Evolutionary conservation across 2,888 invertebrate species (phyloP).

Genomic region (Stratiomys singularior): DNA sequence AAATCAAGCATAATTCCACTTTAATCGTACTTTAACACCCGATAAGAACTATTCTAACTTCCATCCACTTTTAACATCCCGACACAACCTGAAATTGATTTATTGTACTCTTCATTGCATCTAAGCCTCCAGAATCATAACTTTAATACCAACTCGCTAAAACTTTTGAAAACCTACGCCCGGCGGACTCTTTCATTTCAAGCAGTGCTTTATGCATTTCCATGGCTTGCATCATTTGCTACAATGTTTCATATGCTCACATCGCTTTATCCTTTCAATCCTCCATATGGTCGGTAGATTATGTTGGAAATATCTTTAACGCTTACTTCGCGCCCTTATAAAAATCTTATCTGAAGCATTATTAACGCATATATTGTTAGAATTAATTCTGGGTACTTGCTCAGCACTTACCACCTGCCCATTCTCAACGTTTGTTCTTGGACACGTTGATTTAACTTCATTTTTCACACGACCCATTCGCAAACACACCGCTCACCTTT

Average conservation of each 20-base stretch:
- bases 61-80: too few relatives aligned
- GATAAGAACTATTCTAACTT: too few relatives aligned
- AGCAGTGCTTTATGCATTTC: neutral
- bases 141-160: neutral
- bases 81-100: conserved; percentile 9
- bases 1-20: too few relatives aligned
- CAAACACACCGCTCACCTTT: neutral
- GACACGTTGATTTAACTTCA: neutral
- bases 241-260: neutral
- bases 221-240: neutral
- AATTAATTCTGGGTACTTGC: neutral
- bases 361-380: neutral
- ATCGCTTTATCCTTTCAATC: neutral
- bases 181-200: neutral
- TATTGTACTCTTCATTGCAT: neutral
- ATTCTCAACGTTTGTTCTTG: neutral
- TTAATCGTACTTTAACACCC: too few relatives aligned
- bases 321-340: neutral
- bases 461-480: conserved; percentile 7
- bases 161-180: neutral
- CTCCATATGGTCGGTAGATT: neutral
- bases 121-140: neutral
- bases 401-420: neutral
- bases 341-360: neutral
- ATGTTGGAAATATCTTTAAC: neutral